These are phyloP conservation scores for Platyrinchus mystaceus DNA, from an alignment of 2,797 vertebrate genomes.

Conservation along the genomic window DNA sequence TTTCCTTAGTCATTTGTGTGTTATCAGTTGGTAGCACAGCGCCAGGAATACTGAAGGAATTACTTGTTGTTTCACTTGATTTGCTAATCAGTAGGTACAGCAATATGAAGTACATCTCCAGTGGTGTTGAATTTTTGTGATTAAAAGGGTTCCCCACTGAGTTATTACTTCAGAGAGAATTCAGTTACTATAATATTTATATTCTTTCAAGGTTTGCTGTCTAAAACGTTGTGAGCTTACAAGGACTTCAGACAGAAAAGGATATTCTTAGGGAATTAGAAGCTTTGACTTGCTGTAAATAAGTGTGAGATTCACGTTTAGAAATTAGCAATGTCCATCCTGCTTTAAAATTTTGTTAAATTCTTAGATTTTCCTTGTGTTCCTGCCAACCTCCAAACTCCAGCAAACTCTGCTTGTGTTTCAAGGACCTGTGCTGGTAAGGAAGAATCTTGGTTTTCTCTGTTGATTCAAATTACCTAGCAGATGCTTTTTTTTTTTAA, in stretches of 20 bases:
- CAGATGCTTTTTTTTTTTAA: neutral
- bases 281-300: neutral
- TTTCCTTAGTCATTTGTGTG: neutral
- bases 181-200: accelerated
- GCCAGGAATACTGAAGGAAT: neutral
- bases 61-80: neutral
- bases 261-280: neutral
- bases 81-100: neutral
- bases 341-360: neutral
- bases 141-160: neutral
- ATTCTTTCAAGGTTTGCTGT: neutral
- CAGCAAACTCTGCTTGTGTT: conserved; percentile 9
- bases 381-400: conserved; percentile 67
- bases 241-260: neutral
- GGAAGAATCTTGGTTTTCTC: neutral
- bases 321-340: neutral
- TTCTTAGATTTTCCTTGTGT: conserved; percentile 68
- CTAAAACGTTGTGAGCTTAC: neutral
- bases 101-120: neutral
- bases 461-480: neutral
- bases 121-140: neutral
- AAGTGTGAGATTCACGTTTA: accelerated
- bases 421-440: conserved; percentile 78
- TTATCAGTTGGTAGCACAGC: neutral
- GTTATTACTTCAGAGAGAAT: neutral